These are phyloP conservation scores for Chelon labrosus DNA, from an alignment of 2,797 vertebrate species.

Conservation along the genomic window DNA sequence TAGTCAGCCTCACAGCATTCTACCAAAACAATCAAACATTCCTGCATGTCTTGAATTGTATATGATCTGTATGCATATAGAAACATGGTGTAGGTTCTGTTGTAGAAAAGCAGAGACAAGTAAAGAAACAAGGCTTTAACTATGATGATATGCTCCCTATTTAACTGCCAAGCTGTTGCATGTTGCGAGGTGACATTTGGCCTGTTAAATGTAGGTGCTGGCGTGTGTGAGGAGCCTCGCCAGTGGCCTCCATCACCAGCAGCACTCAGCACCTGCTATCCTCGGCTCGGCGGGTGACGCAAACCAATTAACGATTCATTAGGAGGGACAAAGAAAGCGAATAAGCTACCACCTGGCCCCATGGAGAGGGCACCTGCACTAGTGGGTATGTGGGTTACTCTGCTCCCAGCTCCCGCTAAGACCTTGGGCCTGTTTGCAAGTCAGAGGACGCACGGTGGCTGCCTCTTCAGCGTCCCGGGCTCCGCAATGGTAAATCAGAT, in stretches of 20 bases:
- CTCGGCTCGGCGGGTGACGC: constrained; percentile 79
- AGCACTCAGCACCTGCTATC: constrained; percentile 75
- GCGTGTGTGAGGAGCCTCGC: constrained; percentile 52
- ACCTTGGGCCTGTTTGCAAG: constrained; percentile 47
- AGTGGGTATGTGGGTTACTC: constrained; percentile 83
- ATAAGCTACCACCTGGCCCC: constrained; percentile 86
- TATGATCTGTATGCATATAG: not conserved
- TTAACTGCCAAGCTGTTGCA: constrained; percentile 42
- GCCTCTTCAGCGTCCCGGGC: constrained; percentile 36
- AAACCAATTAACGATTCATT: constrained; percentile 90
- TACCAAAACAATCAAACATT: constrained; percentile 27
- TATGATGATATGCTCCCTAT: constrained; percentile 9
- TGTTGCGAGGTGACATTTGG: constrained; percentile 76
- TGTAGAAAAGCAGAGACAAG: constrained; percentile 1
- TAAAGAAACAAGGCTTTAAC: constrained; percentile 13
- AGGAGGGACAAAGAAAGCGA: constrained; percentile 85
- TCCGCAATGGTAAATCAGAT: constrained; percentile 57
- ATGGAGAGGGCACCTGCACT: constrained; percentile 85
- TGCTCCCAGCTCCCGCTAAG: constrained; percentile 48
- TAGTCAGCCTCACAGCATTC: constrained; percentile 25
- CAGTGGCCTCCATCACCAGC: constrained; percentile 71
- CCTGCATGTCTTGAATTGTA: not conserved
- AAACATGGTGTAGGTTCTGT: not conserved
- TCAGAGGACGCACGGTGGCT: constrained; percentile 34
- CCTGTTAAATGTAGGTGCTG: constrained; percentile 65